Base-by-base conservation (phyloP, 2,113 vertebrate genomes). In the Gyps fulvus region DNA sequence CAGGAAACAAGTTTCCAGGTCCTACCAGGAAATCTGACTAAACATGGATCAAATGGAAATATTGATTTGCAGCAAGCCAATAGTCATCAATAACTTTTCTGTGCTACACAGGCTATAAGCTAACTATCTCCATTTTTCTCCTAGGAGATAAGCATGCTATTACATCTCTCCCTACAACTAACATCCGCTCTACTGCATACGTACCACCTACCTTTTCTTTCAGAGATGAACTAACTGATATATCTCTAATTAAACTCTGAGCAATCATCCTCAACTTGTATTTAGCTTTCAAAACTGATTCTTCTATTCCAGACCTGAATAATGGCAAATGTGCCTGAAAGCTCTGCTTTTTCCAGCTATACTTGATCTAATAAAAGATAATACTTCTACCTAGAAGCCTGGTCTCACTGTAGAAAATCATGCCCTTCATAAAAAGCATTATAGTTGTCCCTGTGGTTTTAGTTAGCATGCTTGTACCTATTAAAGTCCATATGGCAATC, bases 291-390 rank as follows among this genome's bases (percentile, higher is more conserved):
- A 83, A 50, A 73, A n/a, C 76, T 81, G 83, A 74, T 58, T 73
- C 63, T 96, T 92, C 91, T 96, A 59, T 96, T 96, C 91, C 89
- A 80, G 89, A 63, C 23, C 36, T 78, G 67, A 83, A 78, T 36
- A 84, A 87, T 45, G 65, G 65, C 65, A 92, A 91, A n/a, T 4
- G 26, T 59, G 63, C 77, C 59, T 84, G 72, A 77, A 78, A 91
- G 80, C 83, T 87, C 72, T 58, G 72, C 47, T 87, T 81, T 71
- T 63, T 45, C 69, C 72, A 77, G 0, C 71, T 49, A 14, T 3
- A 36, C 27, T 55, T 7, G 11, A 91, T 73, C 74, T 61, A 8
- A 66, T 22, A 38, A 27, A 83, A 73, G 79, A 36, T 15, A 66
- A 66, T 0, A 2, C 29, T 66, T 71, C 29, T 49, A 10, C 78